These are phyloP conservation scores for Gonioctena quinquepunctata DNA, from an alignment of 1,140 invertebrate species.

Conservation along the genomic window DNA sequence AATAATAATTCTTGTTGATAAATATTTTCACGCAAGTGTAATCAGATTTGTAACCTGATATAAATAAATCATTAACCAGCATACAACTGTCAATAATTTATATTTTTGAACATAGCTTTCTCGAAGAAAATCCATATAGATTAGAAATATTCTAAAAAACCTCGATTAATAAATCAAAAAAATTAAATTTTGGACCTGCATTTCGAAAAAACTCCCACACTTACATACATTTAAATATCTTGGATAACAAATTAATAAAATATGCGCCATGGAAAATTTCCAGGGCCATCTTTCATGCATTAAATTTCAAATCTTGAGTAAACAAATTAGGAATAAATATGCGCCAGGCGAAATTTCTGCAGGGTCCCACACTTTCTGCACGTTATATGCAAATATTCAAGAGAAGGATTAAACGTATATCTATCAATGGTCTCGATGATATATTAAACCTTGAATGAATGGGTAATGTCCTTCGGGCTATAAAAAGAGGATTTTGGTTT, in stretches of 20 bases:
- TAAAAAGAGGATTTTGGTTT: slow-evolving; percentile 30
- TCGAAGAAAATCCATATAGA: slow-evolving; percentile 23
- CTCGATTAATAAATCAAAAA: slow-evolving; percentile 26
- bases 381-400: slow-evolving; percentile 20
- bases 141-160: slow-evolving; percentile 26
- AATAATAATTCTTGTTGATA: too few species aligned
- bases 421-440: slow-evolving; percentile 22
- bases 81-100: slow-evolving; percentile 9
- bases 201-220: too few species aligned
- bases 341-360: background rate
- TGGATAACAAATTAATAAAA: slow-evolving; percentile 22
- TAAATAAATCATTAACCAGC: background rate
- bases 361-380: slow-evolving; percentile 20
- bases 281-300: too few species aligned
- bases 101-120: background rate
- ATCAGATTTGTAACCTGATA: too few species aligned
- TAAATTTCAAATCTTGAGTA: too few species aligned
- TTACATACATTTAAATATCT: slow-evolving; percentile 26
- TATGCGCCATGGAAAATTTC: slow-evolving; percentile 5
- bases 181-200: too few species aligned
- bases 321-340: slow-evolving; percentile 24
- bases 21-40: too few species aligned
- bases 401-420: slow-evolving; percentile 15
- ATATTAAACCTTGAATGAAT: slow-evolving; percentile 25
- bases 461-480: slow-evolving; percentile 23